Percentiles rank a stretch among this genome's conserved stretches.
phyloP scores from a whole-genome alignment of 2,888 invertebrate species.

The Acanthosepion lycidas region DNA sequence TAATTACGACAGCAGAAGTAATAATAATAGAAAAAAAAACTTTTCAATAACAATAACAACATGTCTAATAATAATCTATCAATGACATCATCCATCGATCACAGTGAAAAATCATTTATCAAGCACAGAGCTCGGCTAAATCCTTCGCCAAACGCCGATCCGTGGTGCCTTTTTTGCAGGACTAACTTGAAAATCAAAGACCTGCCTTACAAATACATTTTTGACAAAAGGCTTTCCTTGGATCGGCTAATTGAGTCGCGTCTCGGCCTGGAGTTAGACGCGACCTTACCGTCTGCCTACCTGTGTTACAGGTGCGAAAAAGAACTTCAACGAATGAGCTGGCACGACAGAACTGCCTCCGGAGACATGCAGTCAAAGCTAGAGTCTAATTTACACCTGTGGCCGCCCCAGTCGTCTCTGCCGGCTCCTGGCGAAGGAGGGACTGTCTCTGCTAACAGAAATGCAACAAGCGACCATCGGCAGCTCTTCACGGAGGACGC shows the following conservation, averaged over 20 bases:
- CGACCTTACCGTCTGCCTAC: slow-evolving; percentile 46
- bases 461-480: background rate
- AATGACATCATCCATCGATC: background rate
- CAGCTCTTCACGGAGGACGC: background rate
- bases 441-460: background rate
- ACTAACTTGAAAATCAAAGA: slow-evolving; percentile 48
- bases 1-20: background rate
- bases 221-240: slow-evolving; percentile 21
- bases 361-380: background rate
- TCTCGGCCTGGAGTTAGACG: slow-evolving; percentile 41
- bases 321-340: slow-evolving; percentile 45
- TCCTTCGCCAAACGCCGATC: background rate
- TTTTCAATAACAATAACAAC: background rate
- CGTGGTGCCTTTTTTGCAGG: slow-evolving; percentile 49
- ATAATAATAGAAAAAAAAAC: background rate
- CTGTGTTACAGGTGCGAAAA: slow-evolving; percentile 49
- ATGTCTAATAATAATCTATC: background rate
- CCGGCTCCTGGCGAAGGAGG: background rate
- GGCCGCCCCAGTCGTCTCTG: slow-evolving; percentile 24
- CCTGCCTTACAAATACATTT: slow-evolving; percentile 39
- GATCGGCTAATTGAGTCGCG: slow-evolving; percentile 41
- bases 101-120: background rate
- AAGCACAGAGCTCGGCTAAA: background rate
- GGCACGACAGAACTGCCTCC: slow-evolving; percentile 17
- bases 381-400: slow-evolving; percentile 33